Base-by-base conservation (phyloP, 2,888 invertebrate species). In the Ditula angustiorana region DNA sequence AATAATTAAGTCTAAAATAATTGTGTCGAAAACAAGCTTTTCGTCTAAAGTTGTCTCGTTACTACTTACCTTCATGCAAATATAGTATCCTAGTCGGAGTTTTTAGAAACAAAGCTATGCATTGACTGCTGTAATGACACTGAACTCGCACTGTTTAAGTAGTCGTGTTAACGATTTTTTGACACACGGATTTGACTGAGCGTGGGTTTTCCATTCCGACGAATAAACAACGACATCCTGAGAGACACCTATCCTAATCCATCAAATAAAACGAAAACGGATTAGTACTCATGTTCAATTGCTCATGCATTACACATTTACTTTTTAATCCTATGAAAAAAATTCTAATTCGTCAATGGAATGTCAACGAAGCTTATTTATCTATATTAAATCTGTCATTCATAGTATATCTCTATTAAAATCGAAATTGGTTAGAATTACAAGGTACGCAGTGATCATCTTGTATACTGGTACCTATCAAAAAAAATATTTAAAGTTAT, bases 381-480 rank as follows among this genome's bases (percentile, higher is more conserved):
- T 63, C 63, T 63, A 57, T 58, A 63, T 58, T 63, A 63, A 63
- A 63, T 58, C 63, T 63, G 50, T 44, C 63, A 50, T 58, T 50
- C 49, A 57, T 7, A 5, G 26, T 30, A 30, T 49, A 62, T 62
- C 50, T 52, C 63, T 44, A 63, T 58, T 41, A 44, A 21, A 58
- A 63, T 52, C 30, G 4, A 58, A 58, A 58, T 63, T 58, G 52
- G 33, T 30, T 57, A 41, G 49, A 21, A 47, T 28, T 50, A 50
- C 19, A 37, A 16, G 30, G 56, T 57, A 63, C 24, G 24, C 50
- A 57, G 16, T 11, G 50, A 63, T 63, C 44, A 24, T 55, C 26
- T 28, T 49, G n/a, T n/a, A n/a, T 50, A 44, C n/a, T 4, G 16
- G n/a, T n/a, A n/a, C n/a, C n/a, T 33, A 35, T 7, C 24, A 28